Base-by-base conservation (phyloP, 2,888 invertebrate species). In the Drosophila leonis region DNA sequence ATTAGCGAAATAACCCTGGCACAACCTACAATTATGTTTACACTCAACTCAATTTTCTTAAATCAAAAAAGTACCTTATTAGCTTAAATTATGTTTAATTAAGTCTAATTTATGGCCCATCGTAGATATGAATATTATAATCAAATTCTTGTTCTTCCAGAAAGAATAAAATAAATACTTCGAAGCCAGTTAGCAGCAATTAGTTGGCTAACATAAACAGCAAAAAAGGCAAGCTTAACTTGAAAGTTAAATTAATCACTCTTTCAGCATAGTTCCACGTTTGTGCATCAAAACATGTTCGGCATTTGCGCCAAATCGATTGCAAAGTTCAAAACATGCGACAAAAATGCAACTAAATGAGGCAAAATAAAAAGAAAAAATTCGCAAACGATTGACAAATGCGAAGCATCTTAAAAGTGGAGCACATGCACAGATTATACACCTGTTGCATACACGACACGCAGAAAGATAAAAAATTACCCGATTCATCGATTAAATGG, bases 321-420 rank as follows among this genome's bases (percentile, higher is more conserved):
- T 82, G 76, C 74, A 82, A 70, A 78, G 78, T 60, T 78, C 63
- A 48, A 66, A 80, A 76, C 64, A 80, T 67, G 66, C 51, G 61
- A 56, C 72, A 77, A 65, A 77, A 78, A 69, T 69, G 66, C 72
- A 72, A 57, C 41, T 42, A 66, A 65, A 65, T 44, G 42, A 70
- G 59, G 27, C 57, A 67, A 46, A 31, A 29, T 0, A 13, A 29
- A 15, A 27, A 20, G 9, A 33, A 13, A 67, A 55, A 65, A 49
- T 39, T 35, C 6, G 13, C 41, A 27, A 12, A 42, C 78, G 69
- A 75, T 88, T 88, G 78, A 83, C 88, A 84, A 88, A 86, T 88
- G 78, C 66, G 88, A 73, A 73, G 83, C 88, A 83, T 86, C 88
- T 78, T 35, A 67, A 78, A 84, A 81, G 70, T 85, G 49, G 84